Conservation (phyloP, 2,113 vertebrate species). For the Oostethus manadensis region DNA sequence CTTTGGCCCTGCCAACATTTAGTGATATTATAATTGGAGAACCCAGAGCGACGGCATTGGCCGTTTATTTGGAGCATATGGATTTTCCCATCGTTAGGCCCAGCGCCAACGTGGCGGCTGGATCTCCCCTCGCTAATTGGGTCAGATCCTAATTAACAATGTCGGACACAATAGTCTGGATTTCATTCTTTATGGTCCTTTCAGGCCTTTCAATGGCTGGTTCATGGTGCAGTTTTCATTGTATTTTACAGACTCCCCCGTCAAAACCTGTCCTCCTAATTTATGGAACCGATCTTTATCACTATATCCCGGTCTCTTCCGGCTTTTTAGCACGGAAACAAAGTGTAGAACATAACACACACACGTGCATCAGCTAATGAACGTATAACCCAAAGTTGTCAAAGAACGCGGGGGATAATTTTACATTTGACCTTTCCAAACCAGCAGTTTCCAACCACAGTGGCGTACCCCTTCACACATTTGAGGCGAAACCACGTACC, state of each 20-base stretch:
- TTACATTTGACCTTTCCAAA: too few relatives aligned
- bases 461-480: too few relatives aligned
- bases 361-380: too few relatives aligned
- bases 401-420: too few relatives aligned
- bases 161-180: slow-evolving; percentile 39
- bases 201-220: slow-evolving; percentile 30
- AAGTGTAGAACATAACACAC: too few relatives aligned
- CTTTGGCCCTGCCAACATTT: slow-evolving; percentile 42
- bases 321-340: too few relatives aligned
- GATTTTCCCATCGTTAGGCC: slow-evolving; percentile 71
- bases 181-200: slow-evolving; percentile 37
- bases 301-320: too few relatives aligned
- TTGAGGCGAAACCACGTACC: too few relatives aligned
- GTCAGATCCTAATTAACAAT: slow-evolving; percentile 61
- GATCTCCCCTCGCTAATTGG: slow-evolving; percentile 65
- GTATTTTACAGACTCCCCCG: slow-evolving; percentile 1
- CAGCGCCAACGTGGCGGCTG: slow-evolving; percentile 60
- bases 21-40: slow-evolving; percentile 62
- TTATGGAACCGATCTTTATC: slow-evolving; percentile 17
- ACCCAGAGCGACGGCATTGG: slow-evolving; percentile 49
- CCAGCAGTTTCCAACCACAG: too few relatives aligned
- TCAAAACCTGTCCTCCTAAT: slow-evolving; percentile 12
- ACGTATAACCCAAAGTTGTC: too few relatives aligned
- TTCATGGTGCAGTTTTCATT: slow-evolving; percentile 26
- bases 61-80: slow-evolving; percentile 72